phyloP scores from a whole-genome alignment of 2,888 invertebrate genomes.

The Stenolophus ochropezus region DNA sequence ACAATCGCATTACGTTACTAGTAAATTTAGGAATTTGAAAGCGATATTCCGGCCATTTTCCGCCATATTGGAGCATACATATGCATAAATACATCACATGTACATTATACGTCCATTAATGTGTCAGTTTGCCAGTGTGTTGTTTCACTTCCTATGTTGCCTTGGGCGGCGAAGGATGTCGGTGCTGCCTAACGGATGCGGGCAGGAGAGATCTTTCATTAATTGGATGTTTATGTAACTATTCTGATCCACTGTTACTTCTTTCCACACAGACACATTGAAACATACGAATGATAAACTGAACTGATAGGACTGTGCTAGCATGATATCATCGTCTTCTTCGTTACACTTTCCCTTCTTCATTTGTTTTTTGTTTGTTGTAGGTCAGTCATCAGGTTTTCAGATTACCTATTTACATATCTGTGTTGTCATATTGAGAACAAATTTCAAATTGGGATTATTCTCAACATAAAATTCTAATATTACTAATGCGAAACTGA shows the following conservation, averaged over 20 bases:
- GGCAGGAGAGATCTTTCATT: slow-evolving; percentile 37
- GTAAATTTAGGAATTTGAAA: slow-evolving; percentile 53
- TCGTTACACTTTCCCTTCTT: slow-evolving; percentile 35
- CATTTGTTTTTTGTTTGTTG: background rate
- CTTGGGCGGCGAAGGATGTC: slow-evolving; percentile 35
- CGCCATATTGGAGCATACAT: slow-evolving; percentile 44
- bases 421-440: no score
- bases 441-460: no score
- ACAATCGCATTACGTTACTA: slow-evolving; percentile 48
- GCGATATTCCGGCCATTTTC: slow-evolving; percentile 55
- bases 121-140: slow-evolving; percentile 19
- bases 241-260: background rate
- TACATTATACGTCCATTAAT: slow-evolving; percentile 23
- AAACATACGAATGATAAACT: background rate
- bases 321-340: background rate
- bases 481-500: no score
- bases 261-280: background rate
- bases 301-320: slow-evolving; percentile 27
- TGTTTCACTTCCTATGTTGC: slow-evolving; percentile 52
- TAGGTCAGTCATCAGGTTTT: background rate
- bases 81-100: slow-evolving; percentile 8
- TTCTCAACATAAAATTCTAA: no score
- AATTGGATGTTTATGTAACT: slow-evolving; percentile 50
- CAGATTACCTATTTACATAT: background rate
- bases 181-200: slow-evolving; percentile 18